A percentile compares a stretch with the other conserved stretches of the same genome.
Evolutionary conservation across 2,888 invertebrate genomes (phyloP).

Genomic region (Coelopa pilipes): DNA sequence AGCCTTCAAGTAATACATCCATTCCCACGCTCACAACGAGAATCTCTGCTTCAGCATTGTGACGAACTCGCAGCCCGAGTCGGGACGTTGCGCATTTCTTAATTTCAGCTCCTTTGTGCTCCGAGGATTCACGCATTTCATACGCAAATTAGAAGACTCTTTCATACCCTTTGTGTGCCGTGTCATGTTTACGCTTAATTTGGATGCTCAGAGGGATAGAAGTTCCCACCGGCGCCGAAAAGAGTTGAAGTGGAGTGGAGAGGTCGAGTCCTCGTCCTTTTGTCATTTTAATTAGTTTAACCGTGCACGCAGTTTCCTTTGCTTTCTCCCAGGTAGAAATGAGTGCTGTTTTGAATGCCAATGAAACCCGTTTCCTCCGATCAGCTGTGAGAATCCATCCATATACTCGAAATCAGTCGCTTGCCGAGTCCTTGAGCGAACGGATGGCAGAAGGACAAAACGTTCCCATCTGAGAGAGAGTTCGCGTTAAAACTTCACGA

Average conservation of each 20-base stretch:
- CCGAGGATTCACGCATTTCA: conserved; percentile 31
- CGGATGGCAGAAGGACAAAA: too few relatives aligned
- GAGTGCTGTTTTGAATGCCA: too few relatives aligned
- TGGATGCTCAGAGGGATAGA: conserved; percentile 24
- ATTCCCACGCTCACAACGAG: neutral
- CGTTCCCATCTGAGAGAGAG: too few relatives aligned
- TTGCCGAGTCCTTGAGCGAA: too few relatives aligned
- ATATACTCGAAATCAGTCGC: too few relatives aligned
- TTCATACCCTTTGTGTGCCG: conserved; percentile 43
- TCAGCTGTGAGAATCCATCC: too few relatives aligned
- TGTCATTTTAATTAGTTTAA: conserved; percentile 53
- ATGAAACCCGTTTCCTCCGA: too few relatives aligned
- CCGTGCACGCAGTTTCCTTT: conserved; percentile 33
- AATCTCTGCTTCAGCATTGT: neutral
- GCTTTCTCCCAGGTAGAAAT: conserved; percentile 23
- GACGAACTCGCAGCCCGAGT: neutral
- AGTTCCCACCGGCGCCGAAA: neutral
- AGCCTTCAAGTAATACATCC: too few relatives aligned
- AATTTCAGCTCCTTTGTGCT: conserved; percentile 15
- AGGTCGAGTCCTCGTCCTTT: conserved; percentile 37
- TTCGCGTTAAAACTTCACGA: too few relatives aligned
- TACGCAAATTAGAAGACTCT: conserved; percentile 36
- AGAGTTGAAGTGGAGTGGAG: conserved; percentile 4
- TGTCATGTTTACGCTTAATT: conserved; percentile 49
- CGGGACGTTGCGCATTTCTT: conserved; percentile 23